Percentiles rank a stretch among this genome's conserved stretches.
Conservation (phyloP, 2,797 vertebrate genomes). For the Ctenochaetus hawaiiensis region DNA sequence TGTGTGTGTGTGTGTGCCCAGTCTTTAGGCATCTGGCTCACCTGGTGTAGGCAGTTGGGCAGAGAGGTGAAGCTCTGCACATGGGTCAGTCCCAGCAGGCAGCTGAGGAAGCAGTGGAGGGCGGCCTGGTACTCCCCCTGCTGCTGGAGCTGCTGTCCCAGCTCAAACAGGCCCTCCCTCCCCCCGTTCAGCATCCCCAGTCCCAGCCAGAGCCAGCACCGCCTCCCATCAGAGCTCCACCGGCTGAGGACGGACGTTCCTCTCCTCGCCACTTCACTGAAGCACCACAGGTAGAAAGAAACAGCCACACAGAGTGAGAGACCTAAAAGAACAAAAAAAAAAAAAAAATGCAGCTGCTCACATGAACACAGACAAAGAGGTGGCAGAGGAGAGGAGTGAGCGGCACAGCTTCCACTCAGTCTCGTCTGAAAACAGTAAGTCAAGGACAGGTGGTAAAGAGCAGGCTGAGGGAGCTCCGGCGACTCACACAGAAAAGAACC, state of each 20-base stretch:
- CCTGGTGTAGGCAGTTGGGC: constrained; percentile 90
- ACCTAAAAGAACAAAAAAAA: constrained; percentile 6
- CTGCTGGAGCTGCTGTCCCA: constrained; percentile 89
- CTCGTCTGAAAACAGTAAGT: constrained; percentile 73
- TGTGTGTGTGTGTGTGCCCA: constrained; percentile 20
- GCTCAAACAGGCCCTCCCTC: constrained; percentile 89
- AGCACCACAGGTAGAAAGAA: constrained; percentile 68
- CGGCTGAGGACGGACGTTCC: constrained; percentile 59
- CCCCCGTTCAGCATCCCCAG: constrained; percentile 87
- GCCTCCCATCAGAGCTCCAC: constrained; percentile 84
- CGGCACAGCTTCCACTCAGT: constrained; percentile 54
- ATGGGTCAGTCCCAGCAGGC: constrained; percentile 87
- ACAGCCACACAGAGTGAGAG: constrained; percentile 38
- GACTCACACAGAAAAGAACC: constrained; percentile 75
- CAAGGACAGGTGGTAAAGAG: constrained; percentile 84
- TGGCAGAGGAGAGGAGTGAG: constrained; percentile 44
- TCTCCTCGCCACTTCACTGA: constrained; percentile 55
- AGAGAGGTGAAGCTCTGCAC: constrained; percentile 88
- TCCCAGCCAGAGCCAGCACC: constrained; percentile 78
- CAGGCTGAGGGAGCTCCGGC: constrained; percentile 72
- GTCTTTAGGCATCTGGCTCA: constrained; percentile 70
- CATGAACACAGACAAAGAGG: constrained; percentile 43
- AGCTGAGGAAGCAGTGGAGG: constrained; percentile 89
- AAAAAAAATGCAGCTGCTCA: constrained; percentile 41
- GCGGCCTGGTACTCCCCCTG: constrained; percentile 88